Conservation (phyloP, 2,797 vertebrate genomes). For the Gymnopithys bicolor region DNA sequence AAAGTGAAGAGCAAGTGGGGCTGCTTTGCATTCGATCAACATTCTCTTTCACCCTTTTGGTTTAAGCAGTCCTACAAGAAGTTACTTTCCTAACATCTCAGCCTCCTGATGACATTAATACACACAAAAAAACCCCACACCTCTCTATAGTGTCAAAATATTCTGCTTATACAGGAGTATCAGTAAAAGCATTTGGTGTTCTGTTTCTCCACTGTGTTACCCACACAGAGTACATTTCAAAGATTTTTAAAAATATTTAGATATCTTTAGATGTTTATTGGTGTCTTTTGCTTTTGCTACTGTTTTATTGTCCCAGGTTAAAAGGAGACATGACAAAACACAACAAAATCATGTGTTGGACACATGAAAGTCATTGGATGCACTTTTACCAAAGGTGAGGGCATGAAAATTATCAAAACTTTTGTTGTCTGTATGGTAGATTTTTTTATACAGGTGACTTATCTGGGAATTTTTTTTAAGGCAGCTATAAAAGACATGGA, state of each 20-base stretch:
- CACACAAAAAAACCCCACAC: neutral
- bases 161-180: neutral
- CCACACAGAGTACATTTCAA: neutral
- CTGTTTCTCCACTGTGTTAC: neutral
- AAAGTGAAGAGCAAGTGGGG: neutral
- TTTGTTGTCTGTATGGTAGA: neutral
- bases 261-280: neutral
- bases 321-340: neutral
- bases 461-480: neutral
- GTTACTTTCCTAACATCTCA: neutral
- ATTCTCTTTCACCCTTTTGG: neutral
- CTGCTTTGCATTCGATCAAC: neutral
- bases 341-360: neutral
- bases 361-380: neutral
- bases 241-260: neutral
- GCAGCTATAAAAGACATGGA: neutral
- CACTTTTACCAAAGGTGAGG: neutral
- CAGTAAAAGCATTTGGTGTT: neutral
- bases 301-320: neutral
- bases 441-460: neutral
- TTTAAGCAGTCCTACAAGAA: neutral
- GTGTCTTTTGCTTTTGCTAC: neutral
- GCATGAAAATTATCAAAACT: neutral
- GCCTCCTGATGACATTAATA: neutral
- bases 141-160: rapidly evolving